Percentiles rank a stretch among this genome's conserved stretches.
These are phyloP conservation scores for Tachycineta bicolor DNA, from an alignment of 2,113 vertebrate species.

Conservation along the genomic window DNA sequence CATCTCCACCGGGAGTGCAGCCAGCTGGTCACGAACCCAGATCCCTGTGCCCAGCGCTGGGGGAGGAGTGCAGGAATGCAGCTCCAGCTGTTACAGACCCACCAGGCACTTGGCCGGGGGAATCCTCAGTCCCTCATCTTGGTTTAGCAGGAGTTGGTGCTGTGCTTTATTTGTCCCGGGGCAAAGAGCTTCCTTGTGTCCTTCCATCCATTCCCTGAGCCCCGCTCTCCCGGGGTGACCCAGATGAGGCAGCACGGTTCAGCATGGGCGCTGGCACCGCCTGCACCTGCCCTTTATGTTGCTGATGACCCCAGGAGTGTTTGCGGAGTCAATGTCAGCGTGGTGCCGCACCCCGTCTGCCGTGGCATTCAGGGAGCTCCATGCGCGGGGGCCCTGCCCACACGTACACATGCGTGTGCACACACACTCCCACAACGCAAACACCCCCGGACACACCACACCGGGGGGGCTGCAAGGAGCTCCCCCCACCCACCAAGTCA, in stretches of 20 bases:
- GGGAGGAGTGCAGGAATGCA: not conserved
- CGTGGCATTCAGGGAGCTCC: not conserved
- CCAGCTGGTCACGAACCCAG: not conserved
- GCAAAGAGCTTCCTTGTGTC: not conserved
- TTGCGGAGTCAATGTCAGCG: slow-evolving; percentile 39
- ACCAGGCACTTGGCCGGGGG: not conserved
- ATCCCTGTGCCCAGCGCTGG: not conserved
- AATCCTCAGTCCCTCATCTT: not conserved
- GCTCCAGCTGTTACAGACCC: not conserved
- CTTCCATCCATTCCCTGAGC: not conserved
- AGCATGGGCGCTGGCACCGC: not conserved
- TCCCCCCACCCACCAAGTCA: not conserved
- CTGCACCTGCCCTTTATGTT: not conserved
- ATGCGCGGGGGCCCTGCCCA: not conserved
- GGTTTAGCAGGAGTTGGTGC: not conserved
- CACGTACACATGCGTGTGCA: not conserved
- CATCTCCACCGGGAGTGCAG: not conserved
- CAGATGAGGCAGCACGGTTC: not conserved
- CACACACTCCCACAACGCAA: not conserved
- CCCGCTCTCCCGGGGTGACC: not conserved
- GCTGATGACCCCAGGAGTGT: slow-evolving; percentile 57
- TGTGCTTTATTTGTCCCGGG: not conserved
- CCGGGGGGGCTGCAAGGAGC: not conserved
- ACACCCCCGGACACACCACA: not conserved
- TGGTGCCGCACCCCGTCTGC: not conserved